Conservation (phyloP, 2,113 vertebrate genomes). For the Boulengeromyrus knoepffleri region DNA sequence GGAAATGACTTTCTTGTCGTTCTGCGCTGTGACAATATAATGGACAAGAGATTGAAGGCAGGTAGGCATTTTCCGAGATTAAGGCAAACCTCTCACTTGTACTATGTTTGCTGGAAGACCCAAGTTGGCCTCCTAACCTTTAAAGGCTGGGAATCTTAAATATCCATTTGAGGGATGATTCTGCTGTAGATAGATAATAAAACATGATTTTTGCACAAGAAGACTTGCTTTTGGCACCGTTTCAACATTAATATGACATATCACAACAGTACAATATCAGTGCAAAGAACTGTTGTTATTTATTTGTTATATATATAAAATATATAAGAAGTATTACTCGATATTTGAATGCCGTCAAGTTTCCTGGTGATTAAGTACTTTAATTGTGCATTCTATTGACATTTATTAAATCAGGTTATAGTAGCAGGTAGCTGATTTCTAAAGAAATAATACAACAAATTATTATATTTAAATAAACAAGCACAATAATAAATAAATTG, state of each 20-base stretch:
- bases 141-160: background rate
- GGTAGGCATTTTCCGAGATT: background rate
- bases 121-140: background rate
- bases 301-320: background rate
- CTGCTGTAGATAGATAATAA: background rate
- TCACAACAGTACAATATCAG: background rate
- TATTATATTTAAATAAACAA: background rate
- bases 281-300: background rate
- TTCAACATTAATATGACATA: background rate
- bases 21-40: background rate
- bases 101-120: background rate
- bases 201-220: background rate
- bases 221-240: background rate
- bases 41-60: background rate
- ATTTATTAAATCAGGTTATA: background rate
- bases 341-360: background rate
- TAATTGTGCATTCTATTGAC: background rate
- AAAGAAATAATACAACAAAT: background rate
- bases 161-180: background rate
- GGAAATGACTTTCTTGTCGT: background rate
- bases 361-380: background rate
- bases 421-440: background rate
- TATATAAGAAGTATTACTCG: background rate
- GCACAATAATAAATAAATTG: background rate
- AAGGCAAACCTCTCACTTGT: background rate